Conservation (phyloP, 1,140 invertebrate species). For the Formica exsecta region DNA sequence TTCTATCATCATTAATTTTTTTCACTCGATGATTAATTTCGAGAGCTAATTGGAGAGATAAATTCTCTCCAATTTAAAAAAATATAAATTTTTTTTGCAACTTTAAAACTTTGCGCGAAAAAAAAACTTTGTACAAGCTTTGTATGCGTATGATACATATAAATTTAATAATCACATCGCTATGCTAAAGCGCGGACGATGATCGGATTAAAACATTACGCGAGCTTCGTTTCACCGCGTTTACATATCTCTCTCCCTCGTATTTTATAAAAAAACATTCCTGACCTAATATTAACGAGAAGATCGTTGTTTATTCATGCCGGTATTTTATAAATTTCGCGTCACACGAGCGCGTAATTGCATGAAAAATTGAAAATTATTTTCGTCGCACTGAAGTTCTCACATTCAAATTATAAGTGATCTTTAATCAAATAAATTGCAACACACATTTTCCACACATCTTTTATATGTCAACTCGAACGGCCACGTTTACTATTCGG, state of each 20-base stretch:
- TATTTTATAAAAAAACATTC: constrained; percentile 36
- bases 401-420: constrained; percentile 42
- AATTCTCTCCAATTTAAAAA: constrained; percentile 35
- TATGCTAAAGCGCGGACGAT: constrained; percentile 46
- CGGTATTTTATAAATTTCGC: constrained; percentile 54
- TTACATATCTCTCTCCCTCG: constrained; percentile 31
- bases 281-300: constrained; percentile 42
- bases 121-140: background rate
- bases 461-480: constrained; percentile 12
- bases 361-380: constrained; percentile 33
- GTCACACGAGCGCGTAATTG: constrained; percentile 15
- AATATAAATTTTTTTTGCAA: constrained; percentile 11
- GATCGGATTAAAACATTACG: constrained; percentile 60
- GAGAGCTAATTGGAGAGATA: background rate
- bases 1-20: background rate
- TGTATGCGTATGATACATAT: constrained; percentile 18
- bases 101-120: constrained; percentile 14
- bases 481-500: background rate
- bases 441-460: constrained; percentile 14
- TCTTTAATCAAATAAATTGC: constrained; percentile 42
- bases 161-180: constrained; percentile 57
- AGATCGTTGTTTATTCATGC: constrained; percentile 53
- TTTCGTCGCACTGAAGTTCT: constrained; percentile 30
- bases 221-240: constrained; percentile 55
- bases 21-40: constrained; percentile 6